Percentiles rank a stretch among this genome's conserved stretches.
Conservation (phyloP, 2,888 invertebrate genomes). For the Acleris holmiana region DNA sequence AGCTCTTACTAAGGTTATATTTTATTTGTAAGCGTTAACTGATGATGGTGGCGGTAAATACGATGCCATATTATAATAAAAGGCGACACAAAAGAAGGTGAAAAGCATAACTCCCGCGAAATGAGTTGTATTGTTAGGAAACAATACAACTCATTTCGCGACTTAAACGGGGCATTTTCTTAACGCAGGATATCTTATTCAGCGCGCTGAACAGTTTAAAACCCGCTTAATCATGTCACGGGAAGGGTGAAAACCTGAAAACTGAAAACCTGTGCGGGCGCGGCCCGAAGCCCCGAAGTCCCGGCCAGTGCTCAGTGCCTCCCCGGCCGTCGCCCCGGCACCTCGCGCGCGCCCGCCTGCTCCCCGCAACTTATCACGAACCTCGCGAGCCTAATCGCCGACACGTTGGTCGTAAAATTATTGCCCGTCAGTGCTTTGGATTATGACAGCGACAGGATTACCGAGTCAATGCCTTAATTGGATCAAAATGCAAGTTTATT, state of each 20-base stretch:
- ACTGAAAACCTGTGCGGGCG: conserved; percentile 26
- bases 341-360: conserved; percentile 15
- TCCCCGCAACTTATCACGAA: conserved; percentile 32
- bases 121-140: too few species aligned
- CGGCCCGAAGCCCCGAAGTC: conserved; percentile 16
- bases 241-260: conserved; percentile 7
- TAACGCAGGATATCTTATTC: conserved; percentile 18
- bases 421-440: conserved; percentile 27
- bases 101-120: too few species aligned
- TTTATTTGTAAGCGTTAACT: too few species aligned
- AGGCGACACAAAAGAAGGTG: neutral
- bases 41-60: too few species aligned
- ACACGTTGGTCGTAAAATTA: conserved; percentile 46
- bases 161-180: conserved; percentile 13
- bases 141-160: conserved; percentile 2
- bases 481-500: conserved; percentile 31
- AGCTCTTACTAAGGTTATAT: too few species aligned
- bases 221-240: conserved; percentile 43
- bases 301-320: conserved; percentile 39
- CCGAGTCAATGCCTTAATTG: conserved; percentile 9
- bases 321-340: conserved; percentile 39
- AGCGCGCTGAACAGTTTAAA: conserved; percentile 32
- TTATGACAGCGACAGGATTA: conserved; percentile 10
- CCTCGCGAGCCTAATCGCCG: conserved; percentile 24
- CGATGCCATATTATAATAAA: neutral